These are phyloP conservation scores for Procavia capensis DNA, from an alignment of 2,113 vertebrate species.

Conservation along the genomic window DNA sequence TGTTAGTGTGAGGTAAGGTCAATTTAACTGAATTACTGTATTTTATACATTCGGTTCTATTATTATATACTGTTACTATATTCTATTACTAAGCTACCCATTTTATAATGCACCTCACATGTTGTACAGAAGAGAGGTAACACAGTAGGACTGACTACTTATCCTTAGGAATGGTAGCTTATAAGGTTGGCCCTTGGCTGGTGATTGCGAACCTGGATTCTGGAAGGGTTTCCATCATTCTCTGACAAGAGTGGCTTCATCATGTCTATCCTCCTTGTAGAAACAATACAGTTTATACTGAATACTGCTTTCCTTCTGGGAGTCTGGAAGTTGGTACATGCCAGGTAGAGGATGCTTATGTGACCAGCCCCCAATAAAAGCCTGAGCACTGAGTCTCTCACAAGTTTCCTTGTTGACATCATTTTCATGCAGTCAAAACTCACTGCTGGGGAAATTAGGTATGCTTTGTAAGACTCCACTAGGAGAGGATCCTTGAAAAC, in stretches of 20 bases:
- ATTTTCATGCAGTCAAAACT: not conserved
- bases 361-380: not conserved
- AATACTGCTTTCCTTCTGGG: not conserved
- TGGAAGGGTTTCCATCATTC: not conserved
- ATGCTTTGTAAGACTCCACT: not conserved
- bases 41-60: not conserved
- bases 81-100: not conserved
- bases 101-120: not conserved
- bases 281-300: not conserved
- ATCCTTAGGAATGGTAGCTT: not conserved
- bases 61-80: not conserved
- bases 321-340: not conserved
- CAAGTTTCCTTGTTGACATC: not conserved
- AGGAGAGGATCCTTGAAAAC: not conserved
- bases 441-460: not conserved
- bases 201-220: not conserved
- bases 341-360: not conserved
- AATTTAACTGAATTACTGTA: not conserved
- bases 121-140: not conserved
- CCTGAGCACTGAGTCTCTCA: not conserved
- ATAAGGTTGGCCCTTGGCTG: not conserved
- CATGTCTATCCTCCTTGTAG: not conserved
- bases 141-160: not conserved
- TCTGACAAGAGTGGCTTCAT: not conserved
- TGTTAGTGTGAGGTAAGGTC: not conserved